A percentile compares a stretch with the other conserved stretches of the same genome.
Conservation (phyloP, 1,140 invertebrate species). For the Yoshiicerus persimilis region DNA sequence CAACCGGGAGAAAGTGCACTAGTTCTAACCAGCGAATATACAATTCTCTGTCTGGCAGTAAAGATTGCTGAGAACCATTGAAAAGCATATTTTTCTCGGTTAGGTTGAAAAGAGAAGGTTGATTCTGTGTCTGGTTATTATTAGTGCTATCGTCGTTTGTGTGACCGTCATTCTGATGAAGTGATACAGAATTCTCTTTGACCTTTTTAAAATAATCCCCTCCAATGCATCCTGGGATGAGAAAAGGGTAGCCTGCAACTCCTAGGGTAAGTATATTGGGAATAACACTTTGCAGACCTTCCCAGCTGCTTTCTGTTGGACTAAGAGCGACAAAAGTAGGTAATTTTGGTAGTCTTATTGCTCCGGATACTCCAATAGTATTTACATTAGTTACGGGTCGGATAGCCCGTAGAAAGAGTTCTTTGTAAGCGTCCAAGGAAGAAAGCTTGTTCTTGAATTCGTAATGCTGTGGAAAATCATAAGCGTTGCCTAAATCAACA, state of each 20-base stretch:
- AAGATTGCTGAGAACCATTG: not conserved
- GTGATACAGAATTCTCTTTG: not conserved
- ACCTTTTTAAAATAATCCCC: conserved; percentile 63
- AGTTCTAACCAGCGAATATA: conserved; percentile 93
- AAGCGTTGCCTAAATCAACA: conserved; percentile 83
- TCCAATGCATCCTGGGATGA: conserved; percentile 89
- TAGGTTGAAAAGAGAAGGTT: not conserved
- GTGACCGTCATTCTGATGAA: too few species aligned
- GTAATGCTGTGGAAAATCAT: conserved; percentile 83
- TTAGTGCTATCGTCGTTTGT: not conserved
- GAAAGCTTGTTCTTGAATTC: conserved; percentile 66
- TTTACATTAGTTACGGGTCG: conserved; percentile 56
- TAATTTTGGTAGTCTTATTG: conserved; percentile 74
- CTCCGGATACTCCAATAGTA: conserved; percentile 79
- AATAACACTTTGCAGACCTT: conserved; percentile 78
- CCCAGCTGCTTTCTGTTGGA: conserved; percentile 84
- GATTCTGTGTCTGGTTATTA: not conserved
- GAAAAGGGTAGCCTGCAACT: conserved; percentile 83
- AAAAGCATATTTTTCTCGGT: not conserved
- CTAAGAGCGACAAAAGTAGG: conserved; percentile 85
- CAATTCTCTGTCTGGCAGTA: conserved; percentile 77
- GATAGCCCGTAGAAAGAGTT: conserved; percentile 66
- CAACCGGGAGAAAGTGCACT: conserved; percentile 86
- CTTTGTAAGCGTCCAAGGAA: conserved; percentile 80
- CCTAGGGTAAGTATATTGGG: conserved; percentile 84